Percentiles rank a stretch among this genome's conserved stretches.
phyloP scores from a whole-genome alignment of 2,797 vertebrate genomes.

The Hephaestus fuliginosus region DNA sequence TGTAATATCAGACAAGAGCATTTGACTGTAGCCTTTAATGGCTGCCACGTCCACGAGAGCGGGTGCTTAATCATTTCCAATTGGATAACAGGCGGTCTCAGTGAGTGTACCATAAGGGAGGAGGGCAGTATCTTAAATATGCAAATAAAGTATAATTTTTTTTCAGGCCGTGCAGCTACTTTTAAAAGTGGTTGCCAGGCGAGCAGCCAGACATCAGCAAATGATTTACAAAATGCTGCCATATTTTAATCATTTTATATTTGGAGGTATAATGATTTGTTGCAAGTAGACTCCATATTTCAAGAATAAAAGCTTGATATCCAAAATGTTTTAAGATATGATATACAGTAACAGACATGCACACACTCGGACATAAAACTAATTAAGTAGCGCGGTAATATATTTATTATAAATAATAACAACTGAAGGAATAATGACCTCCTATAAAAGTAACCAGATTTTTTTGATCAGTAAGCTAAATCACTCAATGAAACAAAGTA shows the following conservation, averaged over 20 bases:
- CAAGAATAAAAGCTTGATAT: neutral
- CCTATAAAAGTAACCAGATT: neutral
- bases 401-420: too few relatives aligned
- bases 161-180: neutral
- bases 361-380: neutral
- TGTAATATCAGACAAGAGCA: slow-evolving; percentile 70
- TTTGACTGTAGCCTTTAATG: slow-evolving; percentile 78
- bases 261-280: neutral
- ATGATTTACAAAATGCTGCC: too few relatives aligned
- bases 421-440: neutral
- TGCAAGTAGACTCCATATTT: neutral
- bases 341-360: neutral
- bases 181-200: too few relatives aligned
- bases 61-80: slow-evolving; percentile 70
- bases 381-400: neutral
- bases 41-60: slow-evolving; percentile 68
- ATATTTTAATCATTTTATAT: too few relatives aligned
- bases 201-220: too few relatives aligned
- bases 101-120: neutral
- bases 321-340: neutral
- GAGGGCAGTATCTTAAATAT: neutral
- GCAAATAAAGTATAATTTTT: neutral
- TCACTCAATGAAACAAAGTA: too few relatives aligned
- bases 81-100: slow-evolving; percentile 10
- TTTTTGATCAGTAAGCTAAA: neutral